These are phyloP conservation scores for Neoaliturus tenellus DNA, from an alignment of 2,888 invertebrate genomes.

Conservation along the genomic window DNA sequence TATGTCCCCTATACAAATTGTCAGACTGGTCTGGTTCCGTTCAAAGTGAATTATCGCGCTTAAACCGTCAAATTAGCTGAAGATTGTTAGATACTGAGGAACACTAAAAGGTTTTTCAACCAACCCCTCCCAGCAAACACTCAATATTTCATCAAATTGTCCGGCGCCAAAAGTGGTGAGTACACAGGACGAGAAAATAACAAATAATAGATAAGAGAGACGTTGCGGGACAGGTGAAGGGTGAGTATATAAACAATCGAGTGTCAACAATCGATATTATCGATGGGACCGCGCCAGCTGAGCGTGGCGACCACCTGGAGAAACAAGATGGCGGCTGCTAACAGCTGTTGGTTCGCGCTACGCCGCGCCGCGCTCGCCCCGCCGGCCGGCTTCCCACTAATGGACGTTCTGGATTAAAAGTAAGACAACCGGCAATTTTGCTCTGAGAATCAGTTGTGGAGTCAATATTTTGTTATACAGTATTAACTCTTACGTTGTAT, in stretches of 20 bases:
- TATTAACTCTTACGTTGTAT: too few species aligned
- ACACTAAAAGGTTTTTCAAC: too few species aligned
- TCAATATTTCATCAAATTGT: background rate
- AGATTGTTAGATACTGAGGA: too few species aligned
- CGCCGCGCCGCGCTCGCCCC: background rate
- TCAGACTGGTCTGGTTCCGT: too few species aligned
- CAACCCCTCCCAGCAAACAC: background rate
- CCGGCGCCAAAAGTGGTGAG: slow-evolving; percentile 1
- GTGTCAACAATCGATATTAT: slow-evolving; percentile 42
- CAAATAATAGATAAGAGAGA: slow-evolving; percentile 4
- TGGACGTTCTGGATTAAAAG: too few species aligned
- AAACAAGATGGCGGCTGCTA: slow-evolving; percentile 19
- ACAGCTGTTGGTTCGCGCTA: slow-evolving; percentile 36
- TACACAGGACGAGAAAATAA: slow-evolving; percentile 15
- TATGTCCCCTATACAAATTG: too few species aligned
- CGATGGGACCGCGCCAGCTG: slow-evolving; percentile 34
- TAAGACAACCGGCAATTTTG: too few species aligned
- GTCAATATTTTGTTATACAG: too few species aligned
- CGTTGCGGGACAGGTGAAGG: slow-evolving; percentile 32
- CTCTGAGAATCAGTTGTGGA: too few species aligned
- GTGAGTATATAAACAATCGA: background rate
- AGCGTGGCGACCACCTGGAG: slow-evolving; percentile 28
- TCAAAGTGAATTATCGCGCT: too few species aligned
- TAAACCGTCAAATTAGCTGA: too few species aligned
- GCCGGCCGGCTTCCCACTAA: background rate